Conservation (phyloP, 2,888 invertebrate species). For the Apamea anceps region DNA sequence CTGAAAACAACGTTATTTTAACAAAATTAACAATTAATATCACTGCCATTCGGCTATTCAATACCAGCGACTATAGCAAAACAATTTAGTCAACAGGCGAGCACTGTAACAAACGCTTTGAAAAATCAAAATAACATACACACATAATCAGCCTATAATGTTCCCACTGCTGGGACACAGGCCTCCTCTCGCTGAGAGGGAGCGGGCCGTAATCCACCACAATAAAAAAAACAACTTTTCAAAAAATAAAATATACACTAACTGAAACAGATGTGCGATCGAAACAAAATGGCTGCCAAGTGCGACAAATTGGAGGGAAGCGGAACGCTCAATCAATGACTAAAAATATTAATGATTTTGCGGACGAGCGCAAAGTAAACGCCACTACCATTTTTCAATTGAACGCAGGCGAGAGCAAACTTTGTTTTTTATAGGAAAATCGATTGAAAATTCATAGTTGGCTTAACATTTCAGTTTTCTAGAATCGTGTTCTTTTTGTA, state of each 20-base stretch:
- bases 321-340: slow-evolving; percentile 26
- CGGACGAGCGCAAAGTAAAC: slow-evolving; percentile 27
- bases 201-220: too few species aligned
- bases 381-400: slow-evolving; percentile 37
- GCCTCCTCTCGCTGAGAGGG: too few species aligned
- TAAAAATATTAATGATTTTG: slow-evolving; percentile 42
- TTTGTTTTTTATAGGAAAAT: slow-evolving; percentile 19
- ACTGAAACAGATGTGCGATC: slow-evolving; percentile 19
- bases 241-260: slow-evolving; percentile 12
- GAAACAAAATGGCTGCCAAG: slow-evolving; percentile 46
- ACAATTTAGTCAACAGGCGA: not conserved
- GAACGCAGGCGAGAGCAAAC: slow-evolving; percentile 1
- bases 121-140: not conserved
- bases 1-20: not conserved
- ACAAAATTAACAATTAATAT: not conserved
- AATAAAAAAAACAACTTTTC: not conserved
- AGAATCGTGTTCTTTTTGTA: not conserved
- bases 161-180: too few species aligned
- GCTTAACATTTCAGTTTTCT: not conserved
- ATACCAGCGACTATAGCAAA: not conserved
- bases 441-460: not conserved
- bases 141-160: too few species aligned
- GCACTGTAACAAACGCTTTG: not conserved
- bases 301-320: slow-evolving; percentile 30
- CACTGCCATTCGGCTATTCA: not conserved